phyloP scores from a whole-genome alignment of 2,113 vertebrate species.

The Triplophysa dalaica region DNA sequence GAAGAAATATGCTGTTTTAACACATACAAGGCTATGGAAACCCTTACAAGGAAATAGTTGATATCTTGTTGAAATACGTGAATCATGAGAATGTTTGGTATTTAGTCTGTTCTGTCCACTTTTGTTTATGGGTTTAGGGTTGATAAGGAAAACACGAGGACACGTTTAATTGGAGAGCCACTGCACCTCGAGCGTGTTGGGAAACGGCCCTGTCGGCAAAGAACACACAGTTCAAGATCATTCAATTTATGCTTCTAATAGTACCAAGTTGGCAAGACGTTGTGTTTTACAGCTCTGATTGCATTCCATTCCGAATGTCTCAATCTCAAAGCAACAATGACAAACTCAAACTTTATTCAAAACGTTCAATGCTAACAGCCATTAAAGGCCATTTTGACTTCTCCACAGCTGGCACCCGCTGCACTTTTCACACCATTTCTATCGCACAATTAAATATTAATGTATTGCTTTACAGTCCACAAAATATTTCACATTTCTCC shows the following conservation, averaged over 20 bases:
- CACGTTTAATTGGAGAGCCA: conserved; percentile 22
- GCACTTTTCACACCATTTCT: conserved; percentile 25
- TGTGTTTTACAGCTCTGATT: not conserved
- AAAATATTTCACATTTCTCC: conserved; percentile 33
- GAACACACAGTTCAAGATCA: not conserved
- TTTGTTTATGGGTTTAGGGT: conserved; percentile 31
- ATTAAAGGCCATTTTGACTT: too few relatives aligned
- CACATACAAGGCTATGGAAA: not conserved
- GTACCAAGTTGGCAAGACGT: not conserved
- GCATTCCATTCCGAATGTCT: not conserved
- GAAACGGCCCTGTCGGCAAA: conserved; percentile 11
- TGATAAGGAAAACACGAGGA: conserved; percentile 21
- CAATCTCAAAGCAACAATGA: not conserved
- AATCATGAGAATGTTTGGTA: conserved; percentile 22
- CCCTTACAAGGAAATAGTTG: not conserved
- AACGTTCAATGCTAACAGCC: not conserved
- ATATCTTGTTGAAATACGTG: conserved; percentile 7
- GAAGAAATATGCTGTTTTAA: not conserved
- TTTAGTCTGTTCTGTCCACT: not conserved
- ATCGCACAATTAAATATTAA: conserved; percentile 41
- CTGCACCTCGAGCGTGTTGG: conserved; percentile 6
- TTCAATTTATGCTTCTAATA: not conserved
- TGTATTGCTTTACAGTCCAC: conserved; percentile 44
- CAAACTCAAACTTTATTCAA: not conserved
- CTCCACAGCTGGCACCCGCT: not conserved